Conservation (phyloP, 1,140 invertebrate species). For the Prorops nasuta region DNA sequence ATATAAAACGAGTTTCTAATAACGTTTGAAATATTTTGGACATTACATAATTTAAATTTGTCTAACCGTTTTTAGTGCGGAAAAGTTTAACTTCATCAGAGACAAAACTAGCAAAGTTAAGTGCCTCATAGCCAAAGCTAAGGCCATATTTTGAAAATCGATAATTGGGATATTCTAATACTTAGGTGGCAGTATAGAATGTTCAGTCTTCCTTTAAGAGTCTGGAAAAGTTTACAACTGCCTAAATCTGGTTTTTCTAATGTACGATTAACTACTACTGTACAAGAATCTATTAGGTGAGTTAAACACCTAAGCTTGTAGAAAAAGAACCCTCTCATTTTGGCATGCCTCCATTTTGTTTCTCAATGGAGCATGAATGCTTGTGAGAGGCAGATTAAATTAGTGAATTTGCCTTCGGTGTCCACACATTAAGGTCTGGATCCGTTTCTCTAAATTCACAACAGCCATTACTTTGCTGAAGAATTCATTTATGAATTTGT, state of each 20-base stretch:
- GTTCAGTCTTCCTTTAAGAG: neutral
- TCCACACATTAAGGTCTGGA: constrained; percentile 69
- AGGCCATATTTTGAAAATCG: too few relatives aligned
- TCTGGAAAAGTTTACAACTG: neutral
- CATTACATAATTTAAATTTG: too few relatives aligned
- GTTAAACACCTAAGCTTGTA: too few relatives aligned
- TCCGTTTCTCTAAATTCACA: constrained; percentile 69
- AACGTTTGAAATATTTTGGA: too few relatives aligned
- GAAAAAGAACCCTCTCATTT: constrained; percentile 61
- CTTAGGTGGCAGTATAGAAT: neutral
- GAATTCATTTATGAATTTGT: too few relatives aligned
- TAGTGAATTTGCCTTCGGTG: constrained; percentile 70
- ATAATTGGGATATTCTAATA: too few relatives aligned
- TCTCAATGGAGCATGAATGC: constrained; percentile 69
- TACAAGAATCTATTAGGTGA: neutral
- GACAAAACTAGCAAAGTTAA: too few relatives aligned
- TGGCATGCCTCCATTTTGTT: constrained; percentile 68
- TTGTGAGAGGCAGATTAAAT: constrained; percentile 66
- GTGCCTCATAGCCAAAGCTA: too few relatives aligned
- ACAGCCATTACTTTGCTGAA: constrained; percentile 53
- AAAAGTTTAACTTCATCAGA: too few relatives aligned
- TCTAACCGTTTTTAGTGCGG: too few relatives aligned
- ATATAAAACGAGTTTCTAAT: too few relatives aligned
- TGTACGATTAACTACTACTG: neutral
- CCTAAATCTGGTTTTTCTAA: neutral